Evolutionary conservation across 2,797 vertebrate species (phyloP), one percentile per base, ranked within the genome.

Genomic region (Sebastes wilsoni): DNA sequence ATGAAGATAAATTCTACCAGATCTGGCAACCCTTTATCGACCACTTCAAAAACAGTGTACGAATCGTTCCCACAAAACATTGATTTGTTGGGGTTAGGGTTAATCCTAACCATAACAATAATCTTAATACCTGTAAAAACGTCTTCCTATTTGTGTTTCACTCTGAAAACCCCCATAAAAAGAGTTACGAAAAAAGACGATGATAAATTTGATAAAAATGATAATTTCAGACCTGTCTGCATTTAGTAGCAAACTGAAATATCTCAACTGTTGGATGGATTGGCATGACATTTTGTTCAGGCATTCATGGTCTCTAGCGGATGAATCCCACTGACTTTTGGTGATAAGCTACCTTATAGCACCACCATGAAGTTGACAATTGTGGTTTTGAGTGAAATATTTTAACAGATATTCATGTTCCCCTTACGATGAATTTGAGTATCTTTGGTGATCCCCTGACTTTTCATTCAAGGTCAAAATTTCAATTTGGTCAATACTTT

Each of bases 401-500:
- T 60, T 30, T 22, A 1, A 55, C 4, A 38, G 23, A 42, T 58
- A 71, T 59, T 27, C 9, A 20, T 25, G n/a, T 64, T 55, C 52
- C 2, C 6, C 22, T 55, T 20, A 11, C 5, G 18, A 32, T 7
- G 30, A 12, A 34, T 62, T 34, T 22, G 0, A n/a, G 0, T 34
- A 0, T 46, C 42, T 0, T 18, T 46, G 42, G 42, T 46, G 42
- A 46, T 46, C 42, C 16, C 42, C 42, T 46, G 42, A 46, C 42
- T 46, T 42, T 42, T 42, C 38, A 42, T 0, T 42, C 14, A 42
- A 42, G 38, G 38, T 42, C 14, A 42, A 42, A 42, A 42, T 42
- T 3, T 0, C 6, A 16, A 0, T 42, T 42, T 42, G 38, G 14
- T 42, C 38, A 42, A 13, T 1, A 42, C 13, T 42, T 42, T 42